Conservation (phyloP, 1,140 invertebrate genomes). For the Druon quercuslanigerum region DNA sequence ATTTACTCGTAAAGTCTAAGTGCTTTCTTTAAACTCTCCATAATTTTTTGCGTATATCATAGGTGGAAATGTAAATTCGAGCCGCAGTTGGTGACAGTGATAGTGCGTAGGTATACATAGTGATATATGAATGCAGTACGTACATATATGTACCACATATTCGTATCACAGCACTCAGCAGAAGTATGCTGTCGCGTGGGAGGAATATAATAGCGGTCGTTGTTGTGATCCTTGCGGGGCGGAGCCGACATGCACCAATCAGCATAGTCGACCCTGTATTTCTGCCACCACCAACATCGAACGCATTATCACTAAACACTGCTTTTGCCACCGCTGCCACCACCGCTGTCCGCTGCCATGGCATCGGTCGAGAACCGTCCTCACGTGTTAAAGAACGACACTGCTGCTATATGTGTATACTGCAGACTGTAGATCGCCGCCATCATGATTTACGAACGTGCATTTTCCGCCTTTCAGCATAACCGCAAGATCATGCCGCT, state of each 20-base stretch:
- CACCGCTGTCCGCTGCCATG: slow-evolving; percentile 51
- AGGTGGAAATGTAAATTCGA: slow-evolving; percentile 9
- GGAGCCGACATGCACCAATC: slow-evolving; percentile 67
- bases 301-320: slow-evolving; percentile 51
- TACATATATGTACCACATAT: neutral
- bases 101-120: neutral
- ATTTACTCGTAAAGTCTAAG: neutral
- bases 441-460: slow-evolving; percentile 51
- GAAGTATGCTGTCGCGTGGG: slow-evolving; percentile 56
- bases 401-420: slow-evolving; percentile 12
- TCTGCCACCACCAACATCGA: slow-evolving; percentile 61
- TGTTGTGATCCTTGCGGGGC: slow-evolving; percentile 65
- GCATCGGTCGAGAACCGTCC: slow-evolving; percentile 40
- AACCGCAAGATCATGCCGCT: too few species aligned
- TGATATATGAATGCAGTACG: too few species aligned
- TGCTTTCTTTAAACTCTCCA: slow-evolving; percentile 20
- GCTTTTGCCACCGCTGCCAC: slow-evolving; percentile 52
- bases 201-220: slow-evolving; percentile 68
- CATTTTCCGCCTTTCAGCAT: slow-evolving; percentile 4
- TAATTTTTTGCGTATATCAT: neutral
- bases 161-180: neutral
- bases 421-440: slow-evolving; percentile 37
- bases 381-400: slow-evolving; percentile 52
- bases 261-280: slow-evolving; percentile 63
- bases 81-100: slow-evolving; percentile 4